Base-by-base conservation (phyloP, 2,888 invertebrate genomes). In the Sussaba pulchella region DNA sequence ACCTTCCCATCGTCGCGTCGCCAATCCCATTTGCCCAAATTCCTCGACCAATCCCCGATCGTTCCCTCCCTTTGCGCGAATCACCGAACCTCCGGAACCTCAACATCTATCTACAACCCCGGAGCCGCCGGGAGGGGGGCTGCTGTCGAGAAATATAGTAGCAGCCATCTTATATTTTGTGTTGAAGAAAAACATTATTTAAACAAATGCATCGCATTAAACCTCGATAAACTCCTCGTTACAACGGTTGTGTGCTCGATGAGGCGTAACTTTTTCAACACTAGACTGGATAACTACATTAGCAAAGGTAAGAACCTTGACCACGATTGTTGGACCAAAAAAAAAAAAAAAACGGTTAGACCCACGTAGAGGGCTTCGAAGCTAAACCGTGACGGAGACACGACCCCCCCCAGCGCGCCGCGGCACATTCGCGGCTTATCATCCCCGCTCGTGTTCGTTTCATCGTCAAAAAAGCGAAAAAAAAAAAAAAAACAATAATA, bases 81-180 rank as follows among this genome's bases (percentile, higher is more conserved):
- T n/a, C n/a, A n/a, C n/a, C n/a, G n/a, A n/a, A n/a, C n/a, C n/a
- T n/a, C n/a, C n/a, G n/a, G n/a, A n/a, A n/a, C n/a, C n/a, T n/a
- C n/a, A n/a, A 83, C 82, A 81, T 74, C 82, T 86, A 84, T 85
- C 78, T 86, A 83, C 86, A 31, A 31, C 31, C n/a, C 81, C 66
- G 72, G 80, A 57, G 12, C 59, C 2, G 54, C 43, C 43, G 5
- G 17, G 54, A 52, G 80, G 78, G 78, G 81, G 81, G 78, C 78
- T 78, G 81, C 80, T 83, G 78, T 83, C 81, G 83, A 84, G 86
- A 83, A 88, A 90, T 90, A 90, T 90, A 90, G 91, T 87, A 89
- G 91, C 91, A 91, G 92, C 92, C 92, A 92, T 92, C 92, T 92
- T 92, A 92, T 92, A 92, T 92, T 92, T 92, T 92, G 92, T 90